These are phyloP conservation scores for Erynnis tages DNA, from an alignment of 2,888 invertebrate genomes.

Conservation along the genomic window DNA sequence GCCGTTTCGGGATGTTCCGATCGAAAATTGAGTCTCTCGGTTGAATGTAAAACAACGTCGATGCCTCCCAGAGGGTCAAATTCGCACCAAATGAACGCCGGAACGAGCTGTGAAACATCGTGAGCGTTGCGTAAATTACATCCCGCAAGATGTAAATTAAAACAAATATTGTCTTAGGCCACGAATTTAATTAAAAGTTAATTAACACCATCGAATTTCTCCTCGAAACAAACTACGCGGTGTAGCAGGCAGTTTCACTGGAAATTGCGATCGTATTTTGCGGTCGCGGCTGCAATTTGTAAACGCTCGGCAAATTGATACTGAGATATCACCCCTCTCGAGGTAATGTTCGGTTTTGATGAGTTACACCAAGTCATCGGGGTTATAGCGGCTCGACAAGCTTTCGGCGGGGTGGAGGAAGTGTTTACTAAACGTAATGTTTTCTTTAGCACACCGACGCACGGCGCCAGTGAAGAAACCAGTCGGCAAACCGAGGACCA, in stretches of 20 bases:
- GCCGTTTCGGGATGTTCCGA: slow-evolving; percentile 19
- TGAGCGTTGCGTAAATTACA: not conserved
- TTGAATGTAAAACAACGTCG: slow-evolving; percentile 11
- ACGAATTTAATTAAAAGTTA: slow-evolving; percentile 24
- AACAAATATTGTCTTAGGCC: slow-evolving; percentile 15
- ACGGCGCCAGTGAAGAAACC: slow-evolving; percentile 90
- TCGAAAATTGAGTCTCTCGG: slow-evolving; percentile 12
- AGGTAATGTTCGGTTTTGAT: not conserved
- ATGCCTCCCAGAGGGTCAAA: not conserved
- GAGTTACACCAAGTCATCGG: slow-evolving; percentile 17
- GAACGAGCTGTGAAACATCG: not conserved
- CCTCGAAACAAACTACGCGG: slow-evolving; percentile 11
- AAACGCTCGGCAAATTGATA: slow-evolving; percentile 23
- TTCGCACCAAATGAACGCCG: slow-evolving; percentile 3
- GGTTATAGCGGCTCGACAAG: slow-evolving; percentile 21
- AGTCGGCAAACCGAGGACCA: slow-evolving; percentile 89
- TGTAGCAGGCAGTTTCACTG: slow-evolving; percentile 17
- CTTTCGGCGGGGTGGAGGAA: slow-evolving; percentile 24
- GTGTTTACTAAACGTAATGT: slow-evolving; percentile 12
- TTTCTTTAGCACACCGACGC: slow-evolving; percentile 65
- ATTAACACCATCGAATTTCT: slow-evolving; percentile 20
- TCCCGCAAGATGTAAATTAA: slow-evolving; percentile 5
- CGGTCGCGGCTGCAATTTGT: slow-evolving; percentile 24
- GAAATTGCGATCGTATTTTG: slow-evolving; percentile 23
- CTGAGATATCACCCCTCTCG: slow-evolving; percentile 4